Evolutionary conservation across 2,888 invertebrate genomes (phyloP), one percentile per base, ranked within the genome.

Genomic region (Sarcophaga subvicina): DNA sequence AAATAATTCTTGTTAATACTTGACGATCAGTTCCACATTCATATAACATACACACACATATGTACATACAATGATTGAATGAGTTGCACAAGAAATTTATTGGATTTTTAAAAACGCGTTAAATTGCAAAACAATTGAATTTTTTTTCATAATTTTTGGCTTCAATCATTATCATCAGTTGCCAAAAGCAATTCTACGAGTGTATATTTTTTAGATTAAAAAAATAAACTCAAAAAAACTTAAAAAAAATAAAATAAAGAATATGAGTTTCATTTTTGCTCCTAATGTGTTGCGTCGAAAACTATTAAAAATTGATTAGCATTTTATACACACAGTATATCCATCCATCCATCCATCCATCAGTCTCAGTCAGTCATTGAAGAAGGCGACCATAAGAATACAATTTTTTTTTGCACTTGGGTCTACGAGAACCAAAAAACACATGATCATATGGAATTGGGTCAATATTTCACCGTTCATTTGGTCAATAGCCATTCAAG

Each of bases 231-330:
- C 1, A 37, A 37, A 37, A 37, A 37, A 37, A 37, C 8, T 8
- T 0, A 37, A 37, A 37, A 37, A 37, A 37, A 37, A 0, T 6
- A 37, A 37, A 8, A 37, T 37, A 37, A 37, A 37, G 37, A 37
- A 37, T 37, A 37, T 37, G 37, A 37, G 10, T 37, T 37, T 37
- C 37, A 37, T 37, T 37, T 37, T 37, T 37, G 37, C 37, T 37
- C 37, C 8, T 37, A 37, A 37, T 37, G 37, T 37, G 17, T 70
- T 75, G 14, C 37, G 14, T 8, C 12, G 25, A 63, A 81, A 71
- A 22, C 76, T 76, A 82, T 82, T 82, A 71, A 82, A 82, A 76
- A 76, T 76, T 76, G 81, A 82, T 82, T 82, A 82, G 81, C 81
- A 70, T 49, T 37, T 37, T 64, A 71, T 75, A 82, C 69, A 69